These are phyloP conservation scores for Patella depressa DNA, from an alignment of 2,888 invertebrate species.

Conservation along the genomic window DNA sequence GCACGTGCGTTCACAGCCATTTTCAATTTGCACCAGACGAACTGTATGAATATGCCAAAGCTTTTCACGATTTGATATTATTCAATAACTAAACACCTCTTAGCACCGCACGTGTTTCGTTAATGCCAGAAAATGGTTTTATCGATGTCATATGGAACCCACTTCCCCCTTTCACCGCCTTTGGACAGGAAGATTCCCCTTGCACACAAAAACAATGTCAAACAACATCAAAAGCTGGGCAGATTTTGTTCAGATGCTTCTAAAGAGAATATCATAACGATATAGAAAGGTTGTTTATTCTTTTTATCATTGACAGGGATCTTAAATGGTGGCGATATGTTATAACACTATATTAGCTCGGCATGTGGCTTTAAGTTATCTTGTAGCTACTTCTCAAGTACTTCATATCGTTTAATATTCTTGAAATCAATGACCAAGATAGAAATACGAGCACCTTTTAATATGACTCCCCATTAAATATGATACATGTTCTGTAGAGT, in stretches of 20 bases:
- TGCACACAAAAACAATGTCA: background rate
- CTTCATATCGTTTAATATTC: too few relatives aligned
- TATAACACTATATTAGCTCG: too few relatives aligned
- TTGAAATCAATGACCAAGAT: too few relatives aligned
- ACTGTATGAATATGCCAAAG: background rate
- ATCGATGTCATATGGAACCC: background rate
- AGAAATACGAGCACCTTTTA: too few relatives aligned
- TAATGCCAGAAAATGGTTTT: background rate
- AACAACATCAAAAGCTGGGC: constrained; percentile 1
- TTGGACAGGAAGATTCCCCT: constrained; percentile 11
- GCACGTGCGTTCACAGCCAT: background rate
- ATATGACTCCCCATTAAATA: too few relatives aligned
- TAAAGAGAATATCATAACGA: constrained; percentile 11
- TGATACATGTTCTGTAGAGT: too few relatives aligned
- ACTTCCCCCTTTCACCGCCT: constrained; percentile 4
- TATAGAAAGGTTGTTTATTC: constrained; percentile 6
- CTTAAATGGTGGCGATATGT: too few relatives aligned
- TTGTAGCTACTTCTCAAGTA: too few relatives aligned
- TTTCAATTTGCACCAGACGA: background rate
- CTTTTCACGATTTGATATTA: background rate
- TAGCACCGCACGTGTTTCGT: background rate
- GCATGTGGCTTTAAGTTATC: too few relatives aligned
- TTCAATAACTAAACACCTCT: constrained; percentile 3
- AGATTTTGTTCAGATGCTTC: background rate
- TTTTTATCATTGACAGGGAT: constrained; percentile 1